phyloP scores from a whole-genome alignment of 64 coral and sea anemone species.

The Porites australiensis region DNA sequence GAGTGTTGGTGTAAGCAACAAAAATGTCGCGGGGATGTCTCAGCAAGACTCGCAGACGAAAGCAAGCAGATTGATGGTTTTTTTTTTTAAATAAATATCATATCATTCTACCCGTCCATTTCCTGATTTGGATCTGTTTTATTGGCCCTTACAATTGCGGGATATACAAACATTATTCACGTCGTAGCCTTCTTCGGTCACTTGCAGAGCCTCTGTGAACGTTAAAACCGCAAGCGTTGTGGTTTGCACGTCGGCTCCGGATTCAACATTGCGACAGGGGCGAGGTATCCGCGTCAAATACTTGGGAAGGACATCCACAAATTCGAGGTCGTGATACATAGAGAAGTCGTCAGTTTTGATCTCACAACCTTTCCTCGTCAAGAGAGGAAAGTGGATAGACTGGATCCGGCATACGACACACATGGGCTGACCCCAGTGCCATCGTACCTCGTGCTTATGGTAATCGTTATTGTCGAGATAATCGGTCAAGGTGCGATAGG shows the following conservation, averaged over 20 bases:
- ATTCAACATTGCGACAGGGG: background rate
- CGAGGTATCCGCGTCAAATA: background rate
- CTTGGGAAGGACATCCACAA: background rate
- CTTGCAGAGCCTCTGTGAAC: background rate
- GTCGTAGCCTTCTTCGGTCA: background rate
- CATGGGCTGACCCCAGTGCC: background rate
- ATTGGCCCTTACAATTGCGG: no score
- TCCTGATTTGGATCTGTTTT: no score
- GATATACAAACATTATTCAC: background rate
- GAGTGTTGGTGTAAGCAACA: no score
- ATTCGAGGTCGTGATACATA: background rate
- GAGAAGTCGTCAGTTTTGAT: background rate
- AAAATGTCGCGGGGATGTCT: no score
- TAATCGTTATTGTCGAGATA: background rate
- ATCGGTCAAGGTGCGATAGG: background rate
- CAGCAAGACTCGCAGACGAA: no score
- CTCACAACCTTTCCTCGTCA: background rate
- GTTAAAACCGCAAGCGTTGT: background rate
- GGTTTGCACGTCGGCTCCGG: background rate
- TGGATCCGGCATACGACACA: background rate
- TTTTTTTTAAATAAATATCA: no score
- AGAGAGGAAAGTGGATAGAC: background rate
- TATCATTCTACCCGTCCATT: no score
- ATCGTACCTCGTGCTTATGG: background rate
- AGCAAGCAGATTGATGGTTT: no score